Conservation (phyloP, 2,888 invertebrate species). For the Drosophila siamana region DNA sequence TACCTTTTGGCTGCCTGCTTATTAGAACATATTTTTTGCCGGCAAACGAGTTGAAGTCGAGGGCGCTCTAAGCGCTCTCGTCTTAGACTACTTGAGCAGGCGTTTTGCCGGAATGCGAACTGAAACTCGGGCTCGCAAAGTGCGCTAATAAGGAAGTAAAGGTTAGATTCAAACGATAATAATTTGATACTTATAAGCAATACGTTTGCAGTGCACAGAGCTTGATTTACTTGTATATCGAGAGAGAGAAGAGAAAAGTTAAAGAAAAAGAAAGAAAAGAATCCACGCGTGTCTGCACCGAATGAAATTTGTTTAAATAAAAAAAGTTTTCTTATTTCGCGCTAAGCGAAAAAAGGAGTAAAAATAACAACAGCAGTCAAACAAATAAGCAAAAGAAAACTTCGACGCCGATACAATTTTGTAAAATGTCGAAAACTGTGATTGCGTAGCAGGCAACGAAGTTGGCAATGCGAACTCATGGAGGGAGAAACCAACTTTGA, state of each 20-base stretch:
- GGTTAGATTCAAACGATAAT: neutral
- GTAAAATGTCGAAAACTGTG: conserved; percentile 80
- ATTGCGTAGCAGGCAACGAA: conserved; percentile 53
- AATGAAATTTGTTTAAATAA: conserved; percentile 78
- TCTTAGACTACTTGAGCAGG: conserved; percentile 33
- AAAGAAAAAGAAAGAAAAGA: conserved; percentile 44
- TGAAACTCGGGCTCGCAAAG: conserved; percentile 1
- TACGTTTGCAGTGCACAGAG: conserved; percentile 3
- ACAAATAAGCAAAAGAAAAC: conserved; percentile 67
- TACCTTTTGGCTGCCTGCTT: conserved; percentile 41
- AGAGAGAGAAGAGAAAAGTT: conserved; percentile 35
- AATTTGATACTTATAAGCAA: conserved; percentile 6
- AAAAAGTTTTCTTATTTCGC: conserved; percentile 80
- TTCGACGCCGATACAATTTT: conserved; percentile 82
- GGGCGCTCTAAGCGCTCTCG: conserved; percentile 8
- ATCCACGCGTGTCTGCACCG: conserved; percentile 57
- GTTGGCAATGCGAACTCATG: neutral
- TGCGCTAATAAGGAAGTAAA: conserved; percentile 14
- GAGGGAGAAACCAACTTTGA: conserved; percentile 62
- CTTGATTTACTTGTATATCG: conserved; percentile 8
- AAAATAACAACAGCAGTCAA: conserved; percentile 59
- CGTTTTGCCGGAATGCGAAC: conserved; percentile 1
- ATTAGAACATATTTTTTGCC: conserved; percentile 67
- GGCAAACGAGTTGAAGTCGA: conserved; percentile 48
- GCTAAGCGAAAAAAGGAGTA: conserved; percentile 58